These are phyloP conservation scores for Microtus pennsylvanicus DNA, from an alignment of 2,113 vertebrate species.

Conservation along the genomic window DNA sequence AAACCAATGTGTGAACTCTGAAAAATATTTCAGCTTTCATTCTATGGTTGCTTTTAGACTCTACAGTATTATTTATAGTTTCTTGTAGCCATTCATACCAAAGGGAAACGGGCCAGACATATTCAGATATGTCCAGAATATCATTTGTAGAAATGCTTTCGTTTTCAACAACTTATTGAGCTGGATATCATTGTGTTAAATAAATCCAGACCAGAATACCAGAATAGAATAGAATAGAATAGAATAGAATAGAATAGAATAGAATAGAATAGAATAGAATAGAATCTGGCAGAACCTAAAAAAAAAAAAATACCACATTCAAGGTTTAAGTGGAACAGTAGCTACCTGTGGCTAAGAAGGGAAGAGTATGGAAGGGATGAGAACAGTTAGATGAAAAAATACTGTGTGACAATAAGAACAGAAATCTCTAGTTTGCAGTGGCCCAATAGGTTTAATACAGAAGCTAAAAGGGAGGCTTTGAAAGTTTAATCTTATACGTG, in stretches of 20 bases:
- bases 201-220: no score
- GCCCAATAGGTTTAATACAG: neutral
- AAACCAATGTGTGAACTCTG: neutral
- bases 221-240: no score
- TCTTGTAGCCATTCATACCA: neutral
- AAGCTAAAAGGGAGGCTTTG: neutral
- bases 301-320: neutral
- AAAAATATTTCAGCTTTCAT: neutral
- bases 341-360: neutral
- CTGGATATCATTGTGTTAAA: no score
- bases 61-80: neutral
- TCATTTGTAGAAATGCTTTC: neutral
- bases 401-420: neutral
- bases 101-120: neutral
- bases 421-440: no score
- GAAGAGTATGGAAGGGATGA: neutral
- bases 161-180: neutral
- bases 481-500: no score
- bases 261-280: neutral
- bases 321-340: neutral
- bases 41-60: neutral
- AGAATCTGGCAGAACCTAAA: neutral
- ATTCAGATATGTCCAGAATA: neutral
- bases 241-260: accelerated
- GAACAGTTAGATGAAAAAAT: neutral